Evolutionary conservation across 2,888 invertebrate genomes (phyloP).

Genomic region (Microctonus hyperodae): DNA sequence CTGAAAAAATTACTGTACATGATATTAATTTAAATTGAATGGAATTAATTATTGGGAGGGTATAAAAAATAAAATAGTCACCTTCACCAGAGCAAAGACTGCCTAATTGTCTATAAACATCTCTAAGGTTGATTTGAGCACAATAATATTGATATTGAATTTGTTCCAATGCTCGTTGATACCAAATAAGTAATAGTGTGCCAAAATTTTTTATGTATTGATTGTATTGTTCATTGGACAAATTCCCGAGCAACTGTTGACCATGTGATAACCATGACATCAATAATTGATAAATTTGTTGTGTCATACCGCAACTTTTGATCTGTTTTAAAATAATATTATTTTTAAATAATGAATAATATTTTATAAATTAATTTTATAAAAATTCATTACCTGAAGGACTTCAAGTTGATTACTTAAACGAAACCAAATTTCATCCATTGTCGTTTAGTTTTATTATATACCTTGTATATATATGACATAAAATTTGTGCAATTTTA

Average conservation of each 20-base stretch:
- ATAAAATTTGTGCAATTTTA: conserved; percentile 28
- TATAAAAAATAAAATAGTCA: conserved; percentile 35
- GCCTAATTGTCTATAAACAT: conserved; percentile 48
- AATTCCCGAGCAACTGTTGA: conserved; percentile 43
- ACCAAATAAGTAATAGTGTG: conserved; percentile 40
- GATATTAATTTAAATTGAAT: background rate
- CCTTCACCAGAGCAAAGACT: conserved; percentile 45
- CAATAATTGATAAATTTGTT: conserved; percentile 53
- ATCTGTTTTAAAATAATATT: conserved; percentile 45
- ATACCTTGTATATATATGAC: background rate
- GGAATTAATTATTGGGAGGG: background rate
- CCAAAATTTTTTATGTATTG: conserved; percentile 47
- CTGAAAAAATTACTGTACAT: conserved; percentile 48
- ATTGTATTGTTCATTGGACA: conserved; percentile 45
- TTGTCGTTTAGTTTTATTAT: conserved; percentile 34
- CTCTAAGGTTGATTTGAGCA: conserved; percentile 46
- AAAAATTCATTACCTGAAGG: conserved; percentile 52
- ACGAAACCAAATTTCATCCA: conserved; percentile 60
- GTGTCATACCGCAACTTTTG: conserved; percentile 46
- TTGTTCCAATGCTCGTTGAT: conserved; percentile 48
- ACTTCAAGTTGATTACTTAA: conserved; percentile 56
- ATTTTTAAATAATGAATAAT: background rate
- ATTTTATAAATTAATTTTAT: conserved; percentile 9
- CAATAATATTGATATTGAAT: conserved; percentile 47
- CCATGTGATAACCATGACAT: conserved; percentile 43